These are phyloP conservation scores for Sylvietta virens DNA, from an alignment of 2,113 vertebrate genomes.

Conservation along the genomic window DNA sequence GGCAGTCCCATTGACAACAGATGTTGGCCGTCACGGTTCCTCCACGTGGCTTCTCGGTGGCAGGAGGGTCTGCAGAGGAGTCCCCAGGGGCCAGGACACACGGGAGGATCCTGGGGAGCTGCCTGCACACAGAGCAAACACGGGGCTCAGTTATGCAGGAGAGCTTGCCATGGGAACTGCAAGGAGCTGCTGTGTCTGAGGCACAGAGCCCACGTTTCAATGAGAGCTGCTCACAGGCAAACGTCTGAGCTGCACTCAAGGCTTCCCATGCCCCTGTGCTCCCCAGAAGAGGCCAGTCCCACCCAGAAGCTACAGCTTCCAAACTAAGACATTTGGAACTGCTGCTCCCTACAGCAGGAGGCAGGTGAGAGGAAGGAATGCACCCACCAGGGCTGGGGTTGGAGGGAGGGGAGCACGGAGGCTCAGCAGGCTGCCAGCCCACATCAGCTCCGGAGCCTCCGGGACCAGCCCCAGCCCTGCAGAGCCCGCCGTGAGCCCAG, in stretches of 20 bases:
- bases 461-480: background rate
- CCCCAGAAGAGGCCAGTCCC: background rate
- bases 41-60: background rate
- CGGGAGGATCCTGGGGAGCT: background rate
- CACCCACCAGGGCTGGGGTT: background rate
- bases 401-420: rapidly evolving
- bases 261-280: background rate
- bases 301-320: background rate
- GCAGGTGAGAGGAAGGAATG: background rate
- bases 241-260: background rate
- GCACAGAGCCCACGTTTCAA: background rate
- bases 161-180: conserved; percentile 47
- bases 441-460: background rate
- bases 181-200: background rate
- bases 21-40: background rate
- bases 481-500: rapidly evolving
- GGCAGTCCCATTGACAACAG: background rate
- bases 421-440: background rate
- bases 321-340: background rate
- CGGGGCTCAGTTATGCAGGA: background rate
- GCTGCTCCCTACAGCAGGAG: background rate
- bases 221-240: background rate
- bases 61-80: background rate
- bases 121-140: background rate
- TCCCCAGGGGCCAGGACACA: background rate